These are phyloP conservation scores for Poeciliopsis paucimaculata DNA, from an alignment of 2,797 vertebrate genomes.

Conservation along the genomic window DNA sequence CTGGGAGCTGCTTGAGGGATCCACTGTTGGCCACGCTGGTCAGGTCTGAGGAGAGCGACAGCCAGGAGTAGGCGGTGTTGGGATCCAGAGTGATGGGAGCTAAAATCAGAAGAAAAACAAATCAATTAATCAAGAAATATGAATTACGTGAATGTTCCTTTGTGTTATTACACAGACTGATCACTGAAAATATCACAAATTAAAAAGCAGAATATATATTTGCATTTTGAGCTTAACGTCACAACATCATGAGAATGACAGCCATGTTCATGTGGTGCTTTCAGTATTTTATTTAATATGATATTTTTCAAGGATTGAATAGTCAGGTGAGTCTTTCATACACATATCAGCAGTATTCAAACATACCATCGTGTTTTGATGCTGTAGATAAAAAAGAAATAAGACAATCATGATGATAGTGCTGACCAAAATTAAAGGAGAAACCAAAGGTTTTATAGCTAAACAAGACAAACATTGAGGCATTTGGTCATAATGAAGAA, in stretches of 20 bases:
- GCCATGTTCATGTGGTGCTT: not conserved
- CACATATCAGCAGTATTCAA: not conserved
- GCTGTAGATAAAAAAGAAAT: not conserved
- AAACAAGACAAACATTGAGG: not conserved
- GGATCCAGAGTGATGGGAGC: conserved; percentile 83
- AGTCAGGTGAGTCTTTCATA: not conserved
- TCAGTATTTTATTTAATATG: not conserved
- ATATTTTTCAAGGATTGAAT: not conserved
- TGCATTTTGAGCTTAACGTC: not conserved
- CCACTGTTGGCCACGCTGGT: conserved; percentile 77
- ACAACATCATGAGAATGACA: not conserved
- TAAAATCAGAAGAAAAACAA: conserved; percentile 32
- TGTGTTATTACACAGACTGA: not conserved
- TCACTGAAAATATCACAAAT: not conserved
- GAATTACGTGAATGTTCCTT: not conserved
- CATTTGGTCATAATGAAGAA: not conserved
- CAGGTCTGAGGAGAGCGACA: conserved; percentile 77
- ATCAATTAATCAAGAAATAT: not conserved
- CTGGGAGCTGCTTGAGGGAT: conserved; percentile 70
- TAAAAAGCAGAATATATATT: not conserved
- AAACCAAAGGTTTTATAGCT: not conserved
- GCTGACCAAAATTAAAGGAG: not conserved
- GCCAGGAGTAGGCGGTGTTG: conserved; percentile 82
- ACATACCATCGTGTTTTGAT: not conserved
- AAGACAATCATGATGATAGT: not conserved